Percentiles rank a stretch among this genome's conserved stretches.
Evolutionary conservation across 35 echinoderm and acorn worm species (phyloP).

Genomic region (Ophiothrix spiculata): DNA sequence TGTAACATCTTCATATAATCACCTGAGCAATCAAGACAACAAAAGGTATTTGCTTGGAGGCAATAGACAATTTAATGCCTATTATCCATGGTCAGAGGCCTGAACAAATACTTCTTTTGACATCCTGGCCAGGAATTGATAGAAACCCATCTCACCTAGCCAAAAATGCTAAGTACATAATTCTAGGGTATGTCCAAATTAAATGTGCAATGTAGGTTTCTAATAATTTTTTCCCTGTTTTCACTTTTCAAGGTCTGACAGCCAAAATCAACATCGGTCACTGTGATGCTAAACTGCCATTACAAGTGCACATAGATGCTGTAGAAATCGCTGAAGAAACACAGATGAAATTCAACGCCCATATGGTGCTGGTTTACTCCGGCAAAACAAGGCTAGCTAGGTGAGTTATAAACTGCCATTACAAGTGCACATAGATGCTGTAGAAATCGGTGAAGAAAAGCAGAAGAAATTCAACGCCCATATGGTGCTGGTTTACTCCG

Average conservation of each 20-base stretch:
- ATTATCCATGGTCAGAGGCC: too few species aligned
- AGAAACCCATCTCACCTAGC: too few species aligned
- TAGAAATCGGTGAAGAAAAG: slow-evolving; percentile 62
- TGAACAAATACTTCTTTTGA: too few species aligned
- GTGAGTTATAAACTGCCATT: slow-evolving; percentile 62
- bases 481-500: slow-evolving; percentile 89
- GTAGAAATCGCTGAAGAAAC: slow-evolving; percentile 64
- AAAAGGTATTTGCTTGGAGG: too few species aligned
- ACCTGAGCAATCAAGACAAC: too few species aligned
- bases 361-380: slow-evolving; percentile 88
- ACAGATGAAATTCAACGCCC: slow-evolving; percentile 62
- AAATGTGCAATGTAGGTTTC: too few species aligned
- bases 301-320: slow-evolving; percentile 74
- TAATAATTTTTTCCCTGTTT: too few species aligned
- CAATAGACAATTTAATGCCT: too few species aligned
- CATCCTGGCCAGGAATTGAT: too few species aligned
- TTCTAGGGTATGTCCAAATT: too few species aligned
- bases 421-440: slow-evolving; percentile 70
- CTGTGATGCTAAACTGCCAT: slow-evolving; percentile 60
- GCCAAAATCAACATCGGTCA: slow-evolving; percentile 83
- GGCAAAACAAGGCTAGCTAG: slow-evolving; percentile 97
- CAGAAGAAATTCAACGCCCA: slow-evolving; percentile 69
- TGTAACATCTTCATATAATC: too few species aligned
- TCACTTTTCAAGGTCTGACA: slow-evolving; percentile 89
- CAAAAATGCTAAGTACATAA: too few species aligned